phyloP scores from a whole-genome alignment of 2,113 vertebrate genomes.

The Pseudopodoces humilis region DNA sequence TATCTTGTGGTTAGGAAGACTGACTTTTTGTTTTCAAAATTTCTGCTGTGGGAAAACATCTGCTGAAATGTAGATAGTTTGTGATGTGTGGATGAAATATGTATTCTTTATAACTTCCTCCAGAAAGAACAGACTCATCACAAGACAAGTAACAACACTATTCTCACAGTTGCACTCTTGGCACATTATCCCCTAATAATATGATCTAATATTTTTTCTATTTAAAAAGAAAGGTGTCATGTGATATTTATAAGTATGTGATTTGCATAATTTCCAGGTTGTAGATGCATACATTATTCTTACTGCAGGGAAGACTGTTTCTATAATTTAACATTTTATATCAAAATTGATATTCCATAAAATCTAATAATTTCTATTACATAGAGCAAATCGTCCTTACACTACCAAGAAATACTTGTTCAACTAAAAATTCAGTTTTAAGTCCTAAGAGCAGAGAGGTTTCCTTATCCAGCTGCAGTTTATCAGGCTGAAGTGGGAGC shows the following conservation, averaged over 20 bases:
- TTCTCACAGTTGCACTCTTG: not conserved
- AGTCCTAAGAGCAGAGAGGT: not conserved
- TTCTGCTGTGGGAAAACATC: conserved; percentile 22
- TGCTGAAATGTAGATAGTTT: conserved; percentile 26
- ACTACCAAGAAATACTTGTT: not conserved
- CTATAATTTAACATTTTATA: not conserved
- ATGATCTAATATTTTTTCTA: not conserved
- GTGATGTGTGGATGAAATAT: not conserved
- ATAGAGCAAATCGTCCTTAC: not conserved
- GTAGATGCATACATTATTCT: not conserved
- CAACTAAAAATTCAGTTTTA: not conserved
- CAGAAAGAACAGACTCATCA: not conserved
- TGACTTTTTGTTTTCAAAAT: conserved; percentile 38
- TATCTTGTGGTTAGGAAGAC: conserved; percentile 48
- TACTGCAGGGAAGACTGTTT: not conserved
- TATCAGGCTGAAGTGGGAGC: not conserved
- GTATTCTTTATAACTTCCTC: not conserved
- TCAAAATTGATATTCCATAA: not conserved
- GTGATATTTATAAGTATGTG: not conserved
- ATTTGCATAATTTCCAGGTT: not conserved
- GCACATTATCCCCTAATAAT: not conserved
- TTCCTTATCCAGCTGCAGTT: not conserved
- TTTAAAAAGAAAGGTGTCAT: not conserved
- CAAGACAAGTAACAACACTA: not conserved
- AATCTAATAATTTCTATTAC: not conserved